These are phyloP conservation scores for Oscheius sp. DNA, from an alignment of 1,140 invertebrate species.

Conservation along the genomic window DNA sequence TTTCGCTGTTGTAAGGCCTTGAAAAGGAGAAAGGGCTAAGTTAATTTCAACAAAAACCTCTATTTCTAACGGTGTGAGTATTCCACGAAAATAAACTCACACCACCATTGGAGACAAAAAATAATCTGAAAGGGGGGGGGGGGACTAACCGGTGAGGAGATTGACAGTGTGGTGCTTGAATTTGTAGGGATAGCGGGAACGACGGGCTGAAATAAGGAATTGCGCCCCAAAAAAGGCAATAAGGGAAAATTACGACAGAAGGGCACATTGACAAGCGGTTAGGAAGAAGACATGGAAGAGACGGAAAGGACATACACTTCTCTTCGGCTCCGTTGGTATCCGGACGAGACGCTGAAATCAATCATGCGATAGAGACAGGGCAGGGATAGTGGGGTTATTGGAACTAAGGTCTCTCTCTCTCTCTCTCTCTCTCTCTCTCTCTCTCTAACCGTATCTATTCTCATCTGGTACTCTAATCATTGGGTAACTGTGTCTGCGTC, in stretches of 20 bases:
- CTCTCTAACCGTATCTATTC: too few relatives aligned
- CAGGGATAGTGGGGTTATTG: background rate
- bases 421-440: too few relatives aligned
- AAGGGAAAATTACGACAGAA: background rate
- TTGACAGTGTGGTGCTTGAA: slow-evolving; percentile 61
- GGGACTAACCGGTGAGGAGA: slow-evolving; percentile 50
- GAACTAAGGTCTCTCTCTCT: too few relatives aligned
- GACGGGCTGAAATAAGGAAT: slow-evolving; percentile 37
- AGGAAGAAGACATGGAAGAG: background rate
- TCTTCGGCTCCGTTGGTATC: background rate
- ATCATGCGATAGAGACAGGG: background rate
- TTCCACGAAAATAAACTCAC: too few relatives aligned
- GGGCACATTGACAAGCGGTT: background rate
- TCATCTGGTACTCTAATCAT: too few relatives aligned
- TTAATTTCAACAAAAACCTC: background rate
- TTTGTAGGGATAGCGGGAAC: slow-evolving; percentile 59
- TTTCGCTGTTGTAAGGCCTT: background rate
- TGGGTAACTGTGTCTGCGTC: too few relatives aligned
- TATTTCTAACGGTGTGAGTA: background rate
- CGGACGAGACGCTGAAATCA: background rate
- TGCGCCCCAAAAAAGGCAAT: background rate
- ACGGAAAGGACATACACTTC: background rate
- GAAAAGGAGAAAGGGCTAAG: background rate
- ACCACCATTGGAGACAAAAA: too few relatives aligned
- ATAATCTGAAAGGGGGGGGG: too few relatives aligned